These are phyloP conservation scores for Catocala fraxini DNA, from an alignment of 2,888 invertebrate species.

Conservation along the genomic window DNA sequence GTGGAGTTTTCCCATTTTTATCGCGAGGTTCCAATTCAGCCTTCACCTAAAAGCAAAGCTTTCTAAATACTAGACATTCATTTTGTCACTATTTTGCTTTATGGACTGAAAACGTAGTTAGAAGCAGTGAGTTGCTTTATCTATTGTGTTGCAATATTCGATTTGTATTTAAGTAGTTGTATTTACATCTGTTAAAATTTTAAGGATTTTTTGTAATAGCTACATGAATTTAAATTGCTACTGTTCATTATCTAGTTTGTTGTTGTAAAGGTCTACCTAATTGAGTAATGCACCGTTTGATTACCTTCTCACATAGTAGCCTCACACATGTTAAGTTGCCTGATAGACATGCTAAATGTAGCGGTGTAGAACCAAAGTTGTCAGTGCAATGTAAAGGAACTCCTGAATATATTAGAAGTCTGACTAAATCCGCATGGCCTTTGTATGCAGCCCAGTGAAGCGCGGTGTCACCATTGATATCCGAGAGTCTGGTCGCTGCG, in stretches of 20 bases:
- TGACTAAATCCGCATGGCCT: conserved; percentile 95
- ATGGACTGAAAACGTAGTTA: no score
- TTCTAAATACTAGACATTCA: background rate
- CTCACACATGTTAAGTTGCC: conserved; percentile 96
- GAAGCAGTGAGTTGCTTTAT: no score
- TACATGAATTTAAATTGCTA: no score
- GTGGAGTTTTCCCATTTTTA: conserved; percentile 96
- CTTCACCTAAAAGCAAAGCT: conserved; percentile 88
- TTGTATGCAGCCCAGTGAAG: conserved; percentile 98
- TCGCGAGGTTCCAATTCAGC: conserved; percentile 95
- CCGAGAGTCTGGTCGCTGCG: conserved; percentile 94
- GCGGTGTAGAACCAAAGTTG: conserved; percentile 96
- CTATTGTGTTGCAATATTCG: no score
- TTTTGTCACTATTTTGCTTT: no score
- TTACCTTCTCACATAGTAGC: conserved; percentile 94
- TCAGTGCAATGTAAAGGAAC: conserved; percentile 96
- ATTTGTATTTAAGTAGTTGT: no score
- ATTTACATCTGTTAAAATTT: no score
- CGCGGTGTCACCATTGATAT: conserved; percentile 97
- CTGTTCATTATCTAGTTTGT: no score
- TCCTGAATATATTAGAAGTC: conserved; percentile 96
- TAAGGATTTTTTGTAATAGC: no score
- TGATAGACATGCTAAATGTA: conserved; percentile 96
- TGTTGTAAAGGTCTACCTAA: no score
- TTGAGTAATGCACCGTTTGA: background rate